Evolutionary conservation across 1,140 invertebrate species (phyloP).

Genomic region (Daktulosphaira vitifoliae): DNA sequence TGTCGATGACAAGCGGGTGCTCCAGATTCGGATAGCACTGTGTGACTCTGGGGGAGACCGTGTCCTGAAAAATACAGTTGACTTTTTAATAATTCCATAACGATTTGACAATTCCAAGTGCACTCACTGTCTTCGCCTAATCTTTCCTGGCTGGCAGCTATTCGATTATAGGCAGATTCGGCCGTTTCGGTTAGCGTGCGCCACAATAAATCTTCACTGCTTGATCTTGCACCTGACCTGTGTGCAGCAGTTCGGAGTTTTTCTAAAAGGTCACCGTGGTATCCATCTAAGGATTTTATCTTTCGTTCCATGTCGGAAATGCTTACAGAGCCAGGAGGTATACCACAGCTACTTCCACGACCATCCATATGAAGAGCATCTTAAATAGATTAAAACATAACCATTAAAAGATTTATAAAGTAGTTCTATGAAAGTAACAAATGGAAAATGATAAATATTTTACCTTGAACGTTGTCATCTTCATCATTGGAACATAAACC

Average conservation of each 20-base stretch:
- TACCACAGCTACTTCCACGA: constrained; percentile 48
- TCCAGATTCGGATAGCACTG: constrained; percentile 4
- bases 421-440: too few relatives aligned
- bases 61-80: not conserved
- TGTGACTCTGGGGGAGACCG: constrained; percentile 12
- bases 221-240: constrained; percentile 35
- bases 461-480: constrained; percentile 9
- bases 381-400: not conserved
- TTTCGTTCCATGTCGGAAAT: constrained; percentile 69
- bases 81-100: too few relatives aligned
- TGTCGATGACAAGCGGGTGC: constrained; percentile 4
- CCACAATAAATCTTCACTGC: constrained; percentile 39
- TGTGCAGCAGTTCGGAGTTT: constrained; percentile 63
- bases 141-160: constrained; percentile 39
- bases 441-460: not conserved
- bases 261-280: constrained; percentile 84
- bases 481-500: constrained; percentile 17
- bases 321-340: constrained; percentile 41
- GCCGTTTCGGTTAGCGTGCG: constrained; percentile 38
- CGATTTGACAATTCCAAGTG: too few relatives aligned
- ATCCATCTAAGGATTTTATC: constrained; percentile 79
- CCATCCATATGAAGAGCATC: constrained; percentile 25
- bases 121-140: constrained; percentile 35
- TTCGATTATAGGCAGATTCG: constrained; percentile 37
- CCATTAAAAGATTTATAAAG: too few relatives aligned